Evolutionary conservation across 2,888 invertebrate species (phyloP).

Genomic region (Tipula vernalis): DNA sequence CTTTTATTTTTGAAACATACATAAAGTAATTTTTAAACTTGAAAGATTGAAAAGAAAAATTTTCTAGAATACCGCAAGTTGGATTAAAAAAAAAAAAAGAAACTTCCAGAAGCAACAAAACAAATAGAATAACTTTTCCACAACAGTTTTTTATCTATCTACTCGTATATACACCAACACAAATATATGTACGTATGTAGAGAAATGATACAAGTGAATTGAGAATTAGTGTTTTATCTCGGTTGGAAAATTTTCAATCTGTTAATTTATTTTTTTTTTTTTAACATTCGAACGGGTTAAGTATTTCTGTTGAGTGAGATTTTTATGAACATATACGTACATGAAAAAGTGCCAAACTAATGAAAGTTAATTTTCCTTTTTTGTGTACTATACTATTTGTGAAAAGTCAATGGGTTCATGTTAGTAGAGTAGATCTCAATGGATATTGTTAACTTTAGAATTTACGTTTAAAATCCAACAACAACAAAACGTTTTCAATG

Average conservation of each 20-base stretch:
- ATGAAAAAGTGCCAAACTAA: not conserved
- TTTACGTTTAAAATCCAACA: not conserved
- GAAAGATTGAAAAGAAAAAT: not conserved
- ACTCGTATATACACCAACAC: not conserved
- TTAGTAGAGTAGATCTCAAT: not conserved
- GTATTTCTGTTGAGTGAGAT: not conserved
- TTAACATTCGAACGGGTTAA: not conserved
- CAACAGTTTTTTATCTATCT: not conserved
- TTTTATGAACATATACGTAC: not conserved
- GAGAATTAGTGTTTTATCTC: constrained; percentile 4
- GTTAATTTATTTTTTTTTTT: not conserved
- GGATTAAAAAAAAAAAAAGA: not conserved
- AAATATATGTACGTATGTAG: not conserved
- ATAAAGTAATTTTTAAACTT: constrained; percentile 4
- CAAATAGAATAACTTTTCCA: not conserved
- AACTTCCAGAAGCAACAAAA: not conserved
- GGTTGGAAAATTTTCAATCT: not conserved
- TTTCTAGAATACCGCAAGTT: not conserved
- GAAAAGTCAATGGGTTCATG: not conserved
- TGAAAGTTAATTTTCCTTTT: not conserved
- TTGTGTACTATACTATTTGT: not conserved
- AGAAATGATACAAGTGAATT: not conserved
- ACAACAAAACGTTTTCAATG: no score
- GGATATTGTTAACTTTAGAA: not conserved
- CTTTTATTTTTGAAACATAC: not conserved